phyloP scores from a whole-genome alignment of 1,140 invertebrate genomes.

The Drosophila subobscura region DNA sequence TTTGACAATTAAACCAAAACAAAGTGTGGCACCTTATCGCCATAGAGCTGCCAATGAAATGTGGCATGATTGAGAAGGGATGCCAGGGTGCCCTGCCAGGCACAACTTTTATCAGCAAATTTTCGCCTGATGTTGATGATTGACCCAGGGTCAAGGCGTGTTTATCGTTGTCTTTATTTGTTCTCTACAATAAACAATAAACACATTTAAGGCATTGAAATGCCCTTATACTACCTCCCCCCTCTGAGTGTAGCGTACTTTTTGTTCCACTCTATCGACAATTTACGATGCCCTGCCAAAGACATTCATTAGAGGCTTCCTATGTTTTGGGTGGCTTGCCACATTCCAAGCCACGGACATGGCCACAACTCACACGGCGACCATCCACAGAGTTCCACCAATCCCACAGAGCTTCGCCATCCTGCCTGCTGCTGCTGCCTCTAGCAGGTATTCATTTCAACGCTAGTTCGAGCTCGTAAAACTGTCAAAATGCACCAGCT shows the following conservation, averaged over 20 bases:
- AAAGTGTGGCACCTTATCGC: slow-evolving; percentile 68
- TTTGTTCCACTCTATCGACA: not conserved
- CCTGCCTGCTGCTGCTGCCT: slow-evolving; percentile 7
- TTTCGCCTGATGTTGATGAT: slow-evolving; percentile 8
- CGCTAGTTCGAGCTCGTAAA: slow-evolving; percentile 73
- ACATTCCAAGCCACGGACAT: slow-evolving; percentile 69
- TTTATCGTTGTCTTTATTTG: not conserved
- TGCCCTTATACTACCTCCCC: too few relatives aligned
- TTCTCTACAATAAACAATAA: too few relatives aligned
- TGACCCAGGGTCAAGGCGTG: slow-evolving; percentile 1
- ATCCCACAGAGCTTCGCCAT: not conserved
- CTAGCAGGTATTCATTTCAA: slow-evolving; percentile 77
- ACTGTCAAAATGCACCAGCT: slow-evolving; percentile 82
- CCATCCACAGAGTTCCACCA: slow-evolving; percentile 16
- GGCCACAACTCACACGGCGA: slow-evolving; percentile 66
- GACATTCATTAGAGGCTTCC: slow-evolving; percentile 76
- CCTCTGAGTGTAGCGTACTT: too few relatives aligned
- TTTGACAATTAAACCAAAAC: slow-evolving; percentile 77
- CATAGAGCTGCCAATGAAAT: slow-evolving; percentile 46
- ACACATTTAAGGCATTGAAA: too few relatives aligned
- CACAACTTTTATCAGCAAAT: slow-evolving; percentile 40
- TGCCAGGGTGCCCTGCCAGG: not conserved
- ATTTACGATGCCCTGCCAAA: slow-evolving; percentile 60
- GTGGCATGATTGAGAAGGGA: slow-evolving; percentile 38
- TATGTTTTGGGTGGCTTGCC: slow-evolving; percentile 73